Evolutionary conservation across 1,140 invertebrate species (phyloP).

Genomic region (Tenebrio molitor): DNA sequence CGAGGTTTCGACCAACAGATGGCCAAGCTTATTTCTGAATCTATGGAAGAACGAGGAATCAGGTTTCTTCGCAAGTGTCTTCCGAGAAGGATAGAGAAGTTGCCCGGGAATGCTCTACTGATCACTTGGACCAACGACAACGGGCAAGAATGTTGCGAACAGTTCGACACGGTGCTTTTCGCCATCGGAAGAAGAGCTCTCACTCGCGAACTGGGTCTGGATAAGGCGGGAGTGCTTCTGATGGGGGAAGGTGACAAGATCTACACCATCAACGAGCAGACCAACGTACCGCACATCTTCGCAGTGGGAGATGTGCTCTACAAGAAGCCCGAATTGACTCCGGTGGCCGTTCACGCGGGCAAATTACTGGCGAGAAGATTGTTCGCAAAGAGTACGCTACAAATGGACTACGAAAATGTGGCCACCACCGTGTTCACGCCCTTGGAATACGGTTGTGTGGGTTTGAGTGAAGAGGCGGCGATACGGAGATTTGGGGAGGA

Average conservation of each 20-base stretch:
- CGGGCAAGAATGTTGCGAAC: slow-evolving; percentile 68
- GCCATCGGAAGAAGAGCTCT: slow-evolving; percentile 82
- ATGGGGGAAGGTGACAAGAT: slow-evolving; percentile 73
- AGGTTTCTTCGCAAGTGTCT: slow-evolving; percentile 81
- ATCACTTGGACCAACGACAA: slow-evolving; percentile 75
- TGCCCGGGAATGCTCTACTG: slow-evolving; percentile 74
- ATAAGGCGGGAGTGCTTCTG: slow-evolving; percentile 75
- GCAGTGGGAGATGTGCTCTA: slow-evolving; percentile 96
- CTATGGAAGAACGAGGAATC: slow-evolving; percentile 87
- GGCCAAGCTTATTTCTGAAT: slow-evolving; percentile 84
- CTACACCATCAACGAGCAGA: slow-evolving; percentile 78
- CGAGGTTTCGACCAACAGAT: slow-evolving; percentile 98
- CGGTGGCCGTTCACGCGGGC: slow-evolving; percentile 95
- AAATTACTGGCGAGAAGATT: slow-evolving; percentile 83
- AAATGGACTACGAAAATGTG: slow-evolving; percentile 91
- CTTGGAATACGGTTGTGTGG: slow-evolving; percentile 94
- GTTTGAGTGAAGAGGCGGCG: slow-evolving; percentile 93
- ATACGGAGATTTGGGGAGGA: slow-evolving; percentile 74
- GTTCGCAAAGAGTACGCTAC: slow-evolving; percentile 70
- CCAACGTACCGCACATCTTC: slow-evolving; percentile 88
- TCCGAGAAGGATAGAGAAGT: slow-evolving; percentile 81
- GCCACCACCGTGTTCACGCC: slow-evolving; percentile 98
- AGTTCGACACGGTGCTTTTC: slow-evolving; percentile 86
- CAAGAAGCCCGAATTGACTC: slow-evolving; percentile 92
- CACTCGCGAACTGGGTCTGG: slow-evolving; percentile 77